Evolutionary conservation across 1,140 invertebrate species (phyloP).

Genomic region (Drosophila triauraria): DNA sequence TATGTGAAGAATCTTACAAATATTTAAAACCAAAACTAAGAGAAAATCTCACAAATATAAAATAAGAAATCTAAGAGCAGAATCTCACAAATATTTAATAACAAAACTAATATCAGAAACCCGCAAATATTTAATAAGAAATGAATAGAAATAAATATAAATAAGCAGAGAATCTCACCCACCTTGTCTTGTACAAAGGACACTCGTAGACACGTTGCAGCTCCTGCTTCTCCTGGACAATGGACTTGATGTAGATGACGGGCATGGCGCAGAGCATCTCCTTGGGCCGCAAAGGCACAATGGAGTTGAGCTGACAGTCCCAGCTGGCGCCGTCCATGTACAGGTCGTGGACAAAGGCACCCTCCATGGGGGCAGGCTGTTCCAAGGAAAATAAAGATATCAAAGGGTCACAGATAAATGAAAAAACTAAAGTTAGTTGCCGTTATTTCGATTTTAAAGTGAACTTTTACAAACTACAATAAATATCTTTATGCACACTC

Average conservation of each 20-base stretch:
- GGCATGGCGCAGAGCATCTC: conserved; percentile 96
- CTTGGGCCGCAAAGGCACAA: conserved; percentile 94
- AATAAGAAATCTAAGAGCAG: background rate
- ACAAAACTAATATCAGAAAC: no score
- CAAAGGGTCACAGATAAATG: background rate
- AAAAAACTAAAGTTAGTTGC: background rate
- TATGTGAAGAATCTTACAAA: no score
- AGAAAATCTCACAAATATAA: no score
- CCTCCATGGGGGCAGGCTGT: conserved; percentile 93
- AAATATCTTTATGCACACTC: conserved; percentile 2
- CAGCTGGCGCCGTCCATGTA: conserved; percentile 98
- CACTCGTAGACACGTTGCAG: conserved; percentile 95
- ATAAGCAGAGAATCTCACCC: conserved; percentile 2
- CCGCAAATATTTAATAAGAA: background rate
- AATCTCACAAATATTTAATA: background rate
- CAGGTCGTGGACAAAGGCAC: conserved; percentile 95
- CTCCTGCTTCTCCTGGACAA: conserved; percentile 96
- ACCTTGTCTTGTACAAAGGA: conserved; percentile 97
- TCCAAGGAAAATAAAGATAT: background rate
- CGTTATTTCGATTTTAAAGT: conserved; percentile 21
- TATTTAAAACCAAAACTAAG: no score
- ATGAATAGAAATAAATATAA: no score
- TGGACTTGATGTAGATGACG: conserved; percentile 95
- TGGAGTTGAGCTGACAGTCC: conserved; percentile 92
- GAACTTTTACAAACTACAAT: no score